Percentiles rank a stretch among this genome's conserved stretches.
Evolutionary conservation across 2,113 vertebrate species (phyloP).

Genomic region (Actinemys pallida): DNA sequence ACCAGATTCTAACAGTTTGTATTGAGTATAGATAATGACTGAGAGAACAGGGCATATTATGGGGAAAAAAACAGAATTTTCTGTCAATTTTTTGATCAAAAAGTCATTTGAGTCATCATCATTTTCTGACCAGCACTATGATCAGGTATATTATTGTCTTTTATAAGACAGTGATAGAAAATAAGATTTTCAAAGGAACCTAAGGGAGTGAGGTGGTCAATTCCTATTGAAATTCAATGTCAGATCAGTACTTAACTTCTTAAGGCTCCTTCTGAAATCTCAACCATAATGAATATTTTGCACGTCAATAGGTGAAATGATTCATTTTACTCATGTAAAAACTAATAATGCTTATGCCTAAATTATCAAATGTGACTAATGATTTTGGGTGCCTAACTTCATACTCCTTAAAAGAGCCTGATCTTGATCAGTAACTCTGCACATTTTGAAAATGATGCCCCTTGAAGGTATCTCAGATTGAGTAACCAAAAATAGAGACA

Average conservation of each 20-base stretch:
- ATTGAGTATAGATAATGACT: too few species aligned
- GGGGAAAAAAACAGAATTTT: background rate
- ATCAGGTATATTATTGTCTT: background rate
- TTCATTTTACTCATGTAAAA: conserved; percentile 14
- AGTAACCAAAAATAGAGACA: background rate
- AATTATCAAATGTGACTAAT: conserved; percentile 11
- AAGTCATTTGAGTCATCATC: background rate
- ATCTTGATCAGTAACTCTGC: conserved; percentile 48
- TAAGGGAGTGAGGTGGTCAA: too few species aligned
- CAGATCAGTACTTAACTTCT: background rate
- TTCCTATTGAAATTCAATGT: background rate
- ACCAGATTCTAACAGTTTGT: too few species aligned
- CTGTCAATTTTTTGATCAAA: background rate
- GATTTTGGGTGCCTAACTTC: background rate
- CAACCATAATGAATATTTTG: background rate
- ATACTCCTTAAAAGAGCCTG: background rate
- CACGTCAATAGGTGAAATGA: background rate
- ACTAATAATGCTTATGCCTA: background rate
- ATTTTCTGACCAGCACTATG: background rate
- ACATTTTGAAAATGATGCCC: background rate
- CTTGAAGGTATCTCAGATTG: conserved; percentile 28
- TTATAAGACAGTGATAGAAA: background rate
- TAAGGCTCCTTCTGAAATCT: background rate
- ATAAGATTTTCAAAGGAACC: background rate
- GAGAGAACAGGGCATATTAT: background rate